Conservation (phyloP, 2,113 vertebrate species). For the Ictidomys tridecemlineatus region DNA sequence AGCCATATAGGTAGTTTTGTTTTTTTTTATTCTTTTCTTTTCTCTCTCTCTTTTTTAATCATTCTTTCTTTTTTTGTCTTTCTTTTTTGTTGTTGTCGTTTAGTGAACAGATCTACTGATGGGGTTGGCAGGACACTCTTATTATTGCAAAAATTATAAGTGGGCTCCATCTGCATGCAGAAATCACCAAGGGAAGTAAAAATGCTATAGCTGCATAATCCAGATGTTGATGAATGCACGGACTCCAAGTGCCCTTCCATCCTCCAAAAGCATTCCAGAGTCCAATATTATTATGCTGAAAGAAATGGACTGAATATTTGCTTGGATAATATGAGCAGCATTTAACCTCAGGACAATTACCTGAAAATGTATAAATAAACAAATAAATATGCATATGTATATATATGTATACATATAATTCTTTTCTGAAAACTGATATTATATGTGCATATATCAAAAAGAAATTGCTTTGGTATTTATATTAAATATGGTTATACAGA, state of each 20-base stretch:
- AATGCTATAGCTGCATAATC: constrained; percentile 70
- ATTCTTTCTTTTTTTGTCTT: fast-evolving
- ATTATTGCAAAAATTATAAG: constrained; percentile 73
- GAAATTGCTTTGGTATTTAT: background rate
- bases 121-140: constrained; percentile 37
- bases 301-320: constrained; percentile 37
- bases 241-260: constrained; percentile 73
- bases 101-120: constrained; percentile 54
- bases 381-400: too few species aligned
- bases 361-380: background rate
- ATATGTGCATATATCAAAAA: background rate
- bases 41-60: too few species aligned
- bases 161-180: constrained; percentile 71
- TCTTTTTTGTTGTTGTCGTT: background rate
- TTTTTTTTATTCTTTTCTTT: background rate
- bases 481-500: background rate
- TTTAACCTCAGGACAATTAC: constrained; percentile 41
- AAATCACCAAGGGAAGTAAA: constrained; percentile 80
- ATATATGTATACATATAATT: background rate
- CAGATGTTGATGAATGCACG: constrained; percentile 79
- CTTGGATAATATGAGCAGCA: background rate
- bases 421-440: background rate
- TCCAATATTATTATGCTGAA: constrained; percentile 52
- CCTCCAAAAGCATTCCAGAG: constrained; percentile 77
- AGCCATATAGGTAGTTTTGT: constrained; percentile 1